Evolutionary conservation across 2,113 vertebrate genomes (phyloP).

Genomic region (Varanus komodoensis): DNA sequence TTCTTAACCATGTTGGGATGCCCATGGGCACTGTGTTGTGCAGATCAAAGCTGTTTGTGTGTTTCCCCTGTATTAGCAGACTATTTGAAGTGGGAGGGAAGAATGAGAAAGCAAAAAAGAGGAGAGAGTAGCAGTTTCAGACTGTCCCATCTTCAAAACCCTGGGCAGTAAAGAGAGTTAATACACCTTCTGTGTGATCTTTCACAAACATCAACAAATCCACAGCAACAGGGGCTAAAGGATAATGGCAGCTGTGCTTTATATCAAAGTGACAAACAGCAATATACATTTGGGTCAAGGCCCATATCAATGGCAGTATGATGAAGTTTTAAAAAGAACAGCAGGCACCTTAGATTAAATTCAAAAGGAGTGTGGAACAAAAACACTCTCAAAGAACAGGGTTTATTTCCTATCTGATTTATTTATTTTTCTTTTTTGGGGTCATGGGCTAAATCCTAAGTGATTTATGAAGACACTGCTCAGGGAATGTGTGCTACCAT

Average conservation of each 20-base stretch:
- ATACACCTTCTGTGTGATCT: slow-evolving; percentile 25
- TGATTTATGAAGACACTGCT: slow-evolving; percentile 37
- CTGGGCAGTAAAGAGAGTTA: slow-evolving; percentile 23
- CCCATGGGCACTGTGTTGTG: too few species aligned
- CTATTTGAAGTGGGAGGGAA: background rate
- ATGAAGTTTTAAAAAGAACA: slow-evolving; percentile 56
- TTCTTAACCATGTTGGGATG: slow-evolving; percentile 3
- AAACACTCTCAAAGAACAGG: background rate
- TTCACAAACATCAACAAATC: slow-evolving; percentile 50
- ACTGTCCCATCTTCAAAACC: background rate
- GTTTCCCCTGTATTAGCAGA: background rate
- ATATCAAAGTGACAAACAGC: slow-evolving; percentile 45
- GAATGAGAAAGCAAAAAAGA: background rate
- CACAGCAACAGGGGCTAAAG: slow-evolving; percentile 29
- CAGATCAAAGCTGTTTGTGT: background rate
- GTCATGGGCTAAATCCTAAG: slow-evolving; percentile 28
- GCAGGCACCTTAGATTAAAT: slow-evolving; percentile 41
- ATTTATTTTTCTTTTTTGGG: background rate
- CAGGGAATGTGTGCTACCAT: background rate
- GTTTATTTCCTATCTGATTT: slow-evolving; percentile 1
- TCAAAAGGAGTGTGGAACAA: slow-evolving; percentile 46
- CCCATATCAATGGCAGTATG: slow-evolving; percentile 1
- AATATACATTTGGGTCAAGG: slow-evolving; percentile 55
- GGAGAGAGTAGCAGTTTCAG: background rate
- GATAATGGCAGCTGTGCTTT: slow-evolving; percentile 40